Evolutionary conservation across 2,888 invertebrate genomes (phyloP).

Genomic region (Agrochola lota): DNA sequence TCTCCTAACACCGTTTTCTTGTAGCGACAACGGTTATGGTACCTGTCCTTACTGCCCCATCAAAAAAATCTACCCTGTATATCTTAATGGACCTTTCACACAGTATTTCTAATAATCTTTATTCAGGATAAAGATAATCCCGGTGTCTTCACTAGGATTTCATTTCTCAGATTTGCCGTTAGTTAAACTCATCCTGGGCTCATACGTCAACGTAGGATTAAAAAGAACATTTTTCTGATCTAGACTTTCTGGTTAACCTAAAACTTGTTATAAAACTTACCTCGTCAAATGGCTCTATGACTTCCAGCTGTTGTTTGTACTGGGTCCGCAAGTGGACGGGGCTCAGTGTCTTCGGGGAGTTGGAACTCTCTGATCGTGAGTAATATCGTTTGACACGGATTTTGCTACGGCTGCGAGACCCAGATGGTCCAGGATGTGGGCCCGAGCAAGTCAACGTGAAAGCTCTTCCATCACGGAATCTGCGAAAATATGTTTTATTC

Average conservation of each 20-base stretch:
- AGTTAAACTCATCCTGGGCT: neutral
- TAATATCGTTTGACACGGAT: slow-evolving; percentile 55
- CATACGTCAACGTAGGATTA: neutral
- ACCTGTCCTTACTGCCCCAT: no score
- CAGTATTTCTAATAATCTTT: no score
- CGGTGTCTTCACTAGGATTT: neutral
- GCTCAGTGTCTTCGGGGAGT: slow-evolving; percentile 57
- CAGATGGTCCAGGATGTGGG: slow-evolving; percentile 78
- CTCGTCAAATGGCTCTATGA: slow-evolving; percentile 75
- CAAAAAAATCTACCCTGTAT: no score
- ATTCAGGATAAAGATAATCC: slow-evolving; percentile 6
- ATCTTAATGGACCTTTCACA: neutral
- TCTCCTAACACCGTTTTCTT: no score
- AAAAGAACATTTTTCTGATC: neutral
- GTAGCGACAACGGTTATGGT: no score
- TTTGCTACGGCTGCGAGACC: slow-evolving; percentile 66
- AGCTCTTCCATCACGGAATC: slow-evolving; percentile 81
- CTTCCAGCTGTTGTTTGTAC: slow-evolving; percentile 71
- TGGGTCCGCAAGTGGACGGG: slow-evolving; percentile 64
- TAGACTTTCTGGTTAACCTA: neutral
- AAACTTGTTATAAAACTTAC: slow-evolving; percentile 65
- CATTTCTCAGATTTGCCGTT: neutral
- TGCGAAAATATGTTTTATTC: slow-evolving; percentile 60
- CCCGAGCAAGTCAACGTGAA: slow-evolving; percentile 75
- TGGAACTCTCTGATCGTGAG: slow-evolving; percentile 60